Base-by-base conservation (phyloP, 2,888 invertebrate genomes). In the Drosophila suboccidentalis region DNA sequence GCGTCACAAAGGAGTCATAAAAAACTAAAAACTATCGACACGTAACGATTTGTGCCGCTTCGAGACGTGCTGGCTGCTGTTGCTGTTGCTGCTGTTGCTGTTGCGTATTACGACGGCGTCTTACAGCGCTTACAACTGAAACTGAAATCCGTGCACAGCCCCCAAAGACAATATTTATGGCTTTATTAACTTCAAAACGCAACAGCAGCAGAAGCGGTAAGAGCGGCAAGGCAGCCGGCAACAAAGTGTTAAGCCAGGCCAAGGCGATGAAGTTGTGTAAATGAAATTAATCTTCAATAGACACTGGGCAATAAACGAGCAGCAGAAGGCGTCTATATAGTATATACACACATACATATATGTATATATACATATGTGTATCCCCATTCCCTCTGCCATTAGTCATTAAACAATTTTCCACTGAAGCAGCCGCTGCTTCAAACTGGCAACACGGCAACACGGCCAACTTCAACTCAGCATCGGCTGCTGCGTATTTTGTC, bases 401-500 rank as follows among this genome's bases (percentile, higher is more conserved):
- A 87, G 88, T 85, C 85, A 85, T 85, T 88, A 85, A 87, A 87
- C 70, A 88, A 85, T 79, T 82, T 84, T 87, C 82, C 76, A 82
- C 54, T 82, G 85, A 84, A 85, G 85, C 83, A 43, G 73, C 87
- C 87, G 85, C 81, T 54, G 58, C 68, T 46, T 26, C 53, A 44
- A 71, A 51, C 67, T 55, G 58, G 53, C 74, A 76, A 50, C 67
- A 66, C 60, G 50, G 54, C 71, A 58, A 54, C 76, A 66, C 57
- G 53, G 57, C 67, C 53, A 38, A 62, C 54, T 41, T 65, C 65
- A 19, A 19, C 19, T 29, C 29, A 15, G 54, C 49, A 11, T 54
- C 49, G 10, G 75, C 80, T 81, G 87, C 82, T 76, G 80, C 79
- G 83, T 91, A 91, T 91, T 91, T 91, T 91, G 91, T 91, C 91